These are phyloP conservation scores for Cheumatopsyche charites DNA, from an alignment of 1,140 invertebrate species.

Conservation along the genomic window DNA sequence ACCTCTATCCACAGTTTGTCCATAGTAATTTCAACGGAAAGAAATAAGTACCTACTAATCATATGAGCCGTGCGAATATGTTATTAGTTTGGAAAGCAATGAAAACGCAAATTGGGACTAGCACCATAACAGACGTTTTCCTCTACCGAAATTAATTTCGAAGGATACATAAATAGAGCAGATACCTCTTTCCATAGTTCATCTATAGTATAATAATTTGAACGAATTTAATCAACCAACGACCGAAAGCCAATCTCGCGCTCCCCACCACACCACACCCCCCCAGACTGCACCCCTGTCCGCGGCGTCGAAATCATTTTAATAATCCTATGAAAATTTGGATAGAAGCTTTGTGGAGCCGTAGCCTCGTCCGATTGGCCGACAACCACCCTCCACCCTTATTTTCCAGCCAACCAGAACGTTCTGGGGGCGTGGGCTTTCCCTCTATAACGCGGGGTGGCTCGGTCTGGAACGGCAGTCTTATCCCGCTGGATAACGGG, in stretches of 20 bases:
- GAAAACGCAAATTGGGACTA: too few species aligned
- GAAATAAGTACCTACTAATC: too few species aligned
- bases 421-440: constrained; percentile 56
- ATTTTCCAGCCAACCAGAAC: constrained; percentile 53
- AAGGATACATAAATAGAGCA: too few species aligned
- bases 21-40: too few species aligned
- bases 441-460: constrained; percentile 50
- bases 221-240: constrained; percentile 1
- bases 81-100: too few species aligned
- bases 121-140: too few species aligned
- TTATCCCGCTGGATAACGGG: constrained; percentile 13
- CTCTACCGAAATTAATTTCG: too few species aligned
- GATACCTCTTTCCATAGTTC: too few species aligned
- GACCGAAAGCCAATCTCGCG: constrained; percentile 15
- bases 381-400: constrained; percentile 54
- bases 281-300: not conserved
- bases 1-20: too few species aligned
- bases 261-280: not conserved
- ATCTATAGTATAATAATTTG: too few species aligned
- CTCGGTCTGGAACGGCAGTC: constrained; percentile 33
- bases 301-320: constrained; percentile 7
- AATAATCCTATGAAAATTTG: constrained; percentile 34
- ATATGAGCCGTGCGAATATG: too few species aligned
- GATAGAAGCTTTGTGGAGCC: constrained; percentile 40
- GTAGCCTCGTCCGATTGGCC: constrained; percentile 53